Evolutionary conservation across 2,797 vertebrate genomes (phyloP).

Genomic region (Eurystomus glaucurus): DNA sequence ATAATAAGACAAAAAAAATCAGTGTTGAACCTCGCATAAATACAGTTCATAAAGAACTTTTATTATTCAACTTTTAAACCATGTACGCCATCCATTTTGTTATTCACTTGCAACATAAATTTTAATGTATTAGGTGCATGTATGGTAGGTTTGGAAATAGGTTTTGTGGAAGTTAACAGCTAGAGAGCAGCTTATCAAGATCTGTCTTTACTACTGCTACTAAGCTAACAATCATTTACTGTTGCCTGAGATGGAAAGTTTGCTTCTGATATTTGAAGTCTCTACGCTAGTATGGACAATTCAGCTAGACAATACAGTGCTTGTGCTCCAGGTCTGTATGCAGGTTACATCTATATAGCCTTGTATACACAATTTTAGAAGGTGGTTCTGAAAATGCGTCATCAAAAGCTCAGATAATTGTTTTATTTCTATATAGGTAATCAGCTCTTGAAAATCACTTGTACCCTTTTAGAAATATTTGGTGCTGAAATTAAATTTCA

Average conservation of each 20-base stretch:
- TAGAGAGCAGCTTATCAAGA: conserved; percentile 18
- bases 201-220: background rate
- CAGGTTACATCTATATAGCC: background rate
- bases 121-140: background rate
- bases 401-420: conserved; percentile 27
- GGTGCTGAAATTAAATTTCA: conserved; percentile 21
- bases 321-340: background rate
- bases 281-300: background rate
- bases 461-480: background rate
- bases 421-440: conserved; percentile 5
- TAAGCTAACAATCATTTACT: conserved; percentile 21
- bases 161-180: background rate
- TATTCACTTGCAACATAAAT: background rate
- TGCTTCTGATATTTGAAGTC: background rate
- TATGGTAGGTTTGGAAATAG: background rate
- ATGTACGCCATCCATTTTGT: background rate
- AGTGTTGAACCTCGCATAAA: background rate
- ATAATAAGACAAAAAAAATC: background rate
- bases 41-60: background rate
- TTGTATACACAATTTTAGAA: background rate
- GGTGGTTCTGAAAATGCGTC: background rate
- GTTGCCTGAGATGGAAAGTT: background rate
- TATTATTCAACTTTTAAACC: background rate
- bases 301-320: background rate
- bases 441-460: background rate